Base-by-base conservation (phyloP, 2,888 invertebrate genomes). In the Apamea crenata region DNA sequence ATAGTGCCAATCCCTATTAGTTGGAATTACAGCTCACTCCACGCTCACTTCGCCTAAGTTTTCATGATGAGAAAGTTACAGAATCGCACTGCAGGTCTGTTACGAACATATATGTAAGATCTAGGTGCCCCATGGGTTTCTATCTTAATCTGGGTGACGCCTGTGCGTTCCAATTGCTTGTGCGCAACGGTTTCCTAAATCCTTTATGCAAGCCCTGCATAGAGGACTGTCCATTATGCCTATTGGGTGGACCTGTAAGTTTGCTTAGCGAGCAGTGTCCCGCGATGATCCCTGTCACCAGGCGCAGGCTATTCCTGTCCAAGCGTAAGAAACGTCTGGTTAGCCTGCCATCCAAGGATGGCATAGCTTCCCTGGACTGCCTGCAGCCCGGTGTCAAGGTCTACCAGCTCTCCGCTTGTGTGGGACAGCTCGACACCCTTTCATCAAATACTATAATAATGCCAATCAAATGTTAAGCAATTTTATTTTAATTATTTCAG, bases 401-500 rank as follows among this genome's bases (percentile, higher is more conserved):
- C 53, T 56, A 25, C n/a, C n/a, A 59, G 12, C 56, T 59, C n/a
- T n/a, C 5, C 12, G 12, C n/a, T 56, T n/a, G 25, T 56, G 56
- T 56, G 25, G 56, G 56, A n/a, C 25, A 56, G 56, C n/a, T 59
- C 18, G 3, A 47, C 21, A 59, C 21, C 14, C 21, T 36, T 59
- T 47, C 18, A 18, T 73, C 18, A 53, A 76, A 75, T 76, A 18
- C n/a, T 25, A n/a, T 21, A 53, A 70, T 70, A 53, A 40, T 74
- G 18, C 21, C 14, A 29, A 74, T 53, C 6, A 6, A 50, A 68
- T 0, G 5, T 16, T 63, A 6, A 8, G 14, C 32, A 25, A 68
- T 61, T 47, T 2, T 29, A 16, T 61, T 67, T 32, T 53, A 0
- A 69, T 53, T 67, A 81, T 77, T 89, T 56, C 85, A 94, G 96